Conservation (phyloP, 2,113 vertebrate genomes). For the Nettapus auritus region DNA sequence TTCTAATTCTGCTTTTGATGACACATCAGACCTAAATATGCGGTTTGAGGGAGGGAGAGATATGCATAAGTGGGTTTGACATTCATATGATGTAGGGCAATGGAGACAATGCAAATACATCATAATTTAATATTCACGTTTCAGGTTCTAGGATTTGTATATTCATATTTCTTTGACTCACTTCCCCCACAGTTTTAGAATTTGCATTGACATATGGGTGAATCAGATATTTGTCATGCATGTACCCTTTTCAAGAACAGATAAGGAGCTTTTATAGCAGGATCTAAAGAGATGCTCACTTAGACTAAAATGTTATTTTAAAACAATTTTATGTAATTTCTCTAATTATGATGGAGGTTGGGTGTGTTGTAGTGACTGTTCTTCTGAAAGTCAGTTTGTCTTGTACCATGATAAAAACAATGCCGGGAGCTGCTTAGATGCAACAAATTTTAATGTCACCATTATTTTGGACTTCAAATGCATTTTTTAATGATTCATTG, state of each 20-base stretch:
- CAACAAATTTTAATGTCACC: neutral
- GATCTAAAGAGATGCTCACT: neutral
- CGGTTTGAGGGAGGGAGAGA: neutral
- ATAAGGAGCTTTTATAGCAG: neutral
- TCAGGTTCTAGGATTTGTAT: slow-evolving; percentile 10
- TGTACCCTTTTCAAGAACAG: slow-evolving; percentile 24
- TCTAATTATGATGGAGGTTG: neutral
- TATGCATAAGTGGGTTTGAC: neutral
- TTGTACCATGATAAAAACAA: neutral
- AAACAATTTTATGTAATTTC: neutral
- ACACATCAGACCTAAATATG: slow-evolving; percentile 4
- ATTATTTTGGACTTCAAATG: neutral
- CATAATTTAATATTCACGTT: slow-evolving; percentile 46
- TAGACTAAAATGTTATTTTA: neutral
- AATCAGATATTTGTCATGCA: slow-evolving; percentile 48
- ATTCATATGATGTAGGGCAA: slow-evolving; percentile 15
- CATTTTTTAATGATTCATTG: slow-evolving; percentile 20
- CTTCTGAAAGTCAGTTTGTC: neutral
- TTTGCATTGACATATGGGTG: slow-evolving; percentile 43
- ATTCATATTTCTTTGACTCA: slow-evolving; percentile 59
- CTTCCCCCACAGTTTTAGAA: slow-evolving; percentile 40
- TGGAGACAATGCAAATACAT: slow-evolving; percentile 51
- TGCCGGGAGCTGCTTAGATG: neutral
- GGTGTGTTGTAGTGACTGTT: neutral
- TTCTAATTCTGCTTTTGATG: slow-evolving; percentile 26